Evolutionary conservation across 1,140 invertebrate genomes (phyloP).

Genomic region (Monomorium pharaonis): DNA sequence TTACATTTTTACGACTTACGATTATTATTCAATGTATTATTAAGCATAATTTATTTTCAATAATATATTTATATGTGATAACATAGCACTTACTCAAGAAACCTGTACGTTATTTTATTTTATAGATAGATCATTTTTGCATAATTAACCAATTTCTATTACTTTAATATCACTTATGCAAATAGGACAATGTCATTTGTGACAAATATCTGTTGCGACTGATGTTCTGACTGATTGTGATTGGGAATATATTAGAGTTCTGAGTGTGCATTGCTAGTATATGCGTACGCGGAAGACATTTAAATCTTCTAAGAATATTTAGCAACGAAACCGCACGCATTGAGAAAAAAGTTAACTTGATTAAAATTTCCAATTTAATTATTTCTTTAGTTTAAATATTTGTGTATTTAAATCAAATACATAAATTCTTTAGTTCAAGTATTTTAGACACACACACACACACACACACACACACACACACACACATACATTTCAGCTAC

Average conservation of each 20-base stretch:
- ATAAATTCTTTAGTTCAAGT: too few relatives aligned
- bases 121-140: conserved; percentile 6
- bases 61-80: conserved; percentile 55
- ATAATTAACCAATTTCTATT: conserved; percentile 39
- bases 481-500: too few relatives aligned
- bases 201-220: not conserved
- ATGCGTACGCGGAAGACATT: not conserved
- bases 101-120: conserved; percentile 26
- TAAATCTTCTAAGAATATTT: not conserved
- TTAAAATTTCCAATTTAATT: too few relatives aligned
- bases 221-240: not conserved
- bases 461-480: too few relatives aligned
- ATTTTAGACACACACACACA: too few relatives aligned
- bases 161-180: not conserved
- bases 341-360: too few relatives aligned
- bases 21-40: conserved; percentile 28
- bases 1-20: conserved; percentile 1
- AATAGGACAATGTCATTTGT: not conserved
- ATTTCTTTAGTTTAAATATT: too few relatives aligned
- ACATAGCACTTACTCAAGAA: conserved; percentile 37
- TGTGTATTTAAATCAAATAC: too few relatives aligned
- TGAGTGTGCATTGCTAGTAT: conserved; percentile 9
- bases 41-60: conserved; percentile 51
- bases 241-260: not conserved
- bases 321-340: conserved; percentile 26